Conservation (phyloP, 1,140 invertebrate species). For the Alviniconcha marisindica region DNA sequence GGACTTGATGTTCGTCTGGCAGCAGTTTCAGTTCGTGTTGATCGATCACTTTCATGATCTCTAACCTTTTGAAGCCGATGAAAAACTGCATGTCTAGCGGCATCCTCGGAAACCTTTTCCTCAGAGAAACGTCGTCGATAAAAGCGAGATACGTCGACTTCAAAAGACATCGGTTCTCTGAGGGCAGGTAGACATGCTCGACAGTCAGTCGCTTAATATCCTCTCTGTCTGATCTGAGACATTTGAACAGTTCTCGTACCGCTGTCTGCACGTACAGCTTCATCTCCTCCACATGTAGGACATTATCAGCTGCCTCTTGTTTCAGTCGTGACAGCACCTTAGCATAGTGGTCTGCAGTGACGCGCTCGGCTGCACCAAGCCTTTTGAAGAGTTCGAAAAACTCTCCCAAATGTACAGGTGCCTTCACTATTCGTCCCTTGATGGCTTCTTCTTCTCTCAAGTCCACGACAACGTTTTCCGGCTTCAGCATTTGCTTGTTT, state of each 20-base stretch:
- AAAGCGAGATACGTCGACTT: conserved; percentile 44
- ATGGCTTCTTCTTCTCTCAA: conserved; percentile 55
- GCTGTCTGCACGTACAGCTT: conserved; percentile 47
- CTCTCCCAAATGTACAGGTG: conserved; percentile 51
- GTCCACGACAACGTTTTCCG: conserved; percentile 51
- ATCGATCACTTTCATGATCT: conserved; percentile 30
- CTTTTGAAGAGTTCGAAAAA: conserved; percentile 55
- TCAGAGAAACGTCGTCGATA: conserved; percentile 38
- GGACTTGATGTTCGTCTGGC: conserved; percentile 46
- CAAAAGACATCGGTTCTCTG: conserved; percentile 23
- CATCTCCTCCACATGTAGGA: conserved; percentile 58
- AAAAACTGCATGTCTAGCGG: conserved; percentile 38
- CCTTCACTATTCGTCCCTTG: conserved; percentile 51
- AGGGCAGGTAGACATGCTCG: conserved; percentile 54
- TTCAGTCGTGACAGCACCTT: conserved; percentile 44
- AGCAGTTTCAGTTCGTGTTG: conserved; percentile 38
- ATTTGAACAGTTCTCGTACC: conserved; percentile 48
- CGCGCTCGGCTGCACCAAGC: conserved; percentile 52
- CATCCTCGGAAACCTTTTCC: conserved; percentile 12
- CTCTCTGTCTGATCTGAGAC: background rate
- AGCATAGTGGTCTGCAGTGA: conserved; percentile 51
- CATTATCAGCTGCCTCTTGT: conserved; percentile 36
- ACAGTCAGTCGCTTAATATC: conserved; percentile 8
- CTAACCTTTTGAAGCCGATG: conserved; percentile 42
- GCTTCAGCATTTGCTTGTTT: conserved; percentile 48